Evolutionary conservation across 2,888 invertebrate genomes (phyloP).

Genomic region (Bellardia pandia): DNA sequence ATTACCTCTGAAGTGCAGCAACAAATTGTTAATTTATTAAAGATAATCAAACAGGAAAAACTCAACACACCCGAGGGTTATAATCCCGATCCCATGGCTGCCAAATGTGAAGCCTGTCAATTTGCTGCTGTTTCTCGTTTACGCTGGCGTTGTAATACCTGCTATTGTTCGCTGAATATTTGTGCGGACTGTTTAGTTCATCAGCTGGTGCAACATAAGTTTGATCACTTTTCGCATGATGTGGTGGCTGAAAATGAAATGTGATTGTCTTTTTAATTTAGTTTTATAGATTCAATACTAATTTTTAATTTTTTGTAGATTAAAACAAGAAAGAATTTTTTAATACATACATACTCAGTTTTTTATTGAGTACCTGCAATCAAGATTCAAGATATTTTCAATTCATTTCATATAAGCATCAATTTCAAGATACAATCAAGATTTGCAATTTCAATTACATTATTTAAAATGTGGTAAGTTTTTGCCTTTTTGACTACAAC

Average conservation of each 20-base stretch:
- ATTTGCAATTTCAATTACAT: background rate
- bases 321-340: slow-evolving; percentile 4
- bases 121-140: slow-evolving; percentile 87
- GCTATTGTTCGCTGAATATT: slow-evolving; percentile 86
- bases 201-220: slow-evolving; percentile 83
- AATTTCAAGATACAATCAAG: slow-evolving; percentile 22
- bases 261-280: slow-evolving; percentile 26
- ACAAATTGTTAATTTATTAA: slow-evolving; percentile 76
- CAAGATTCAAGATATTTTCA: slow-evolving; percentile 31
- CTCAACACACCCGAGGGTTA: slow-evolving; percentile 76
- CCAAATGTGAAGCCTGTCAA: slow-evolving; percentile 87
- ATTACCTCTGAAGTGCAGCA: slow-evolving; percentile 52
- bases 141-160: slow-evolving; percentile 89
- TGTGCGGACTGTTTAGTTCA: slow-evolving; percentile 88
- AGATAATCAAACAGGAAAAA: slow-evolving; percentile 78
- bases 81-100: slow-evolving; percentile 78
- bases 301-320: slow-evolving; percentile 39
- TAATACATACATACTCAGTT: slow-evolving; percentile 1
- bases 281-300: background rate
- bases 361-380: slow-evolving; percentile 3
- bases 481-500: background rate
- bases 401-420: background rate
- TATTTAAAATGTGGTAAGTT: slow-evolving; percentile 22
- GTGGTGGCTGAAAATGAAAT: slow-evolving; percentile 75
- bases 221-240: slow-evolving; percentile 80